Percentiles rank a stretch among this genome's conserved stretches.
phyloP scores from a whole-genome alignment of 2,888 invertebrate species.

The Agelastica alni region DNA sequence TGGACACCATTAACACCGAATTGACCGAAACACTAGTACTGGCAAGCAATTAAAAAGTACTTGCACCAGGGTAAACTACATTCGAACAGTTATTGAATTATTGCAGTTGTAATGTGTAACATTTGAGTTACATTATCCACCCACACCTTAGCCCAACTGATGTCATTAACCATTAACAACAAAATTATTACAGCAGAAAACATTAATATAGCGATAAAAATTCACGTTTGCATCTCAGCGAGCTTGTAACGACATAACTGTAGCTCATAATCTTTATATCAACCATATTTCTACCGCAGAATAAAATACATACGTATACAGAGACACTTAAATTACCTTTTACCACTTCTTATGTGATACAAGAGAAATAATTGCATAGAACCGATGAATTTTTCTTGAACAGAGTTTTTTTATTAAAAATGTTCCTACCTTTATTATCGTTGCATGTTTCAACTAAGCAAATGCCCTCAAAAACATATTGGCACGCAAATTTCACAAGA shows the following conservation, averaged over 20 bases:
- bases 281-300: slow-evolving; percentile 17
- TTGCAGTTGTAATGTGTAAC: slow-evolving; percentile 23
- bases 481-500: no score
- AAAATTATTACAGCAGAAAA: slow-evolving; percentile 26
- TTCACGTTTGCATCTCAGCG: slow-evolving; percentile 30
- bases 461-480: no score
- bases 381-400: no score
- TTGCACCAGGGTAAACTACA: slow-evolving; percentile 1
- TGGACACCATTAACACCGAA: background rate
- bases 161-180: slow-evolving; percentile 27
- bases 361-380: no score
- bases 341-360: no score
- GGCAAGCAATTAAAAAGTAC: slow-evolving; percentile 4
- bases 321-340: background rate
- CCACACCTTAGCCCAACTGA: slow-evolving; percentile 20
- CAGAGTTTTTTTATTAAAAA: no score
- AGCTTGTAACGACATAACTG: slow-evolving; percentile 29
- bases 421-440: no score
- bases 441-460: no score
- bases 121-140: slow-evolving; percentile 24
- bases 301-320: slow-evolving; percentile 9
- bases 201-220: slow-evolving; percentile 27
- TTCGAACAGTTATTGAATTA: slow-evolving; percentile 22
- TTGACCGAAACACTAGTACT: background rate
- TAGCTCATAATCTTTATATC: slow-evolving; percentile 27